A percentile compares a stretch with the other conserved stretches of the same genome.
phyloP scores from a whole-genome alignment of 2,888 invertebrate species.

The Drosophila merina region DNA sequence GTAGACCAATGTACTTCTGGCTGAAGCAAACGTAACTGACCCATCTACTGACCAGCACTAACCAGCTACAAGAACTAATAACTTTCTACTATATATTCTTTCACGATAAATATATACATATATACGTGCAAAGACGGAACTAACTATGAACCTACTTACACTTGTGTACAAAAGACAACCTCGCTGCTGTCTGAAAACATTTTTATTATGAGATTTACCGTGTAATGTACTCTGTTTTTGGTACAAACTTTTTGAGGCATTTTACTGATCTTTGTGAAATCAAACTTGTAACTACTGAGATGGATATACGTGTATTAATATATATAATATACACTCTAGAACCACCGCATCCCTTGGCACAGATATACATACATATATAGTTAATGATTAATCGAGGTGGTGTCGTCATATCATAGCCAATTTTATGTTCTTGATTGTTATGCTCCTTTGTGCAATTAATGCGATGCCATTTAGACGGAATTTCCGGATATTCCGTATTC shows the following conservation, averaged over 20 bases:
- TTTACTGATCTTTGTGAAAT: slow-evolving; percentile 60
- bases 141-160: slow-evolving; percentile 37
- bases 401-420: slow-evolving; percentile 58
- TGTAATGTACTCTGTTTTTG: slow-evolving; percentile 69
- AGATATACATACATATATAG: background rate
- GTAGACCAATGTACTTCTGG: slow-evolving; percentile 26
- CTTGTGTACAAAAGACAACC: slow-evolving; percentile 41
- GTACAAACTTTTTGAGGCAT: slow-evolving; percentile 76
- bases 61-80: slow-evolving; percentile 38
- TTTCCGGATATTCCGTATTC: slow-evolving; percentile 2
- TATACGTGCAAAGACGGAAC: slow-evolving; percentile 15
- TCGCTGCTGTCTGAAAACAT: slow-evolving; percentile 23
- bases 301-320: slow-evolving; percentile 46
- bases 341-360: slow-evolving; percentile 10
- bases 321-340: slow-evolving; percentile 28
- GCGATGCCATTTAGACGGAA: slow-evolving; percentile 13
- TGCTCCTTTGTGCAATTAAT: slow-evolving; percentile 10
- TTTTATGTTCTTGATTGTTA: slow-evolving; percentile 38
- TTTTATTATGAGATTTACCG: slow-evolving; percentile 72
- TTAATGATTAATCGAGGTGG: slow-evolving; percentile 4
- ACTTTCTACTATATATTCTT: slow-evolving; percentile 44
- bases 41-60: slow-evolving; percentile 51
- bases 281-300: slow-evolving; percentile 49
- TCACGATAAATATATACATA: slow-evolving; percentile 37
- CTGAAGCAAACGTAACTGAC: slow-evolving; percentile 50